Base-by-base conservation (phyloP, 2,797 vertebrate species). In the Platalea minor region DNA sequence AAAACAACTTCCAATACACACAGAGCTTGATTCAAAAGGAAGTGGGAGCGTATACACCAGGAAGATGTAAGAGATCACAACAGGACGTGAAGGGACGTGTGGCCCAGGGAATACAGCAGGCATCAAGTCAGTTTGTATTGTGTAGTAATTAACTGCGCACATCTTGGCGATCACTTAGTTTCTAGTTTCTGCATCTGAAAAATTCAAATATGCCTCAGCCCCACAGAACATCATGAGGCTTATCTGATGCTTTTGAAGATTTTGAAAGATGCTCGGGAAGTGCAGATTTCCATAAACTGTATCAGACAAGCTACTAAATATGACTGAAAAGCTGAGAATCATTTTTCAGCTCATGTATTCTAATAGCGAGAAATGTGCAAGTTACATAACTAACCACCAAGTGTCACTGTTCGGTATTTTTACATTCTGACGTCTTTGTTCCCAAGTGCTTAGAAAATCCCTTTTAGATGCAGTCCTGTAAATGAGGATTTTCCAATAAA, bases 311-410 rank as follows among this genome's bases (percentile, higher is more conserved):
- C 81, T 45, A 61, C 57, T 59, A 79, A 88, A 84, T 35, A 11
- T 10, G 48, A 85, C 39, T 74, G 50, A 59, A 92, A 93, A 91
- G 31, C 18, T 1, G 48, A 85, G 23, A 43, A 72, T 89, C 3
- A 9, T 56, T 86, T 91, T 89, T 80, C 11, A 48, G 37, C 21
- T 43, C n/a, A 8, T 12, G 15, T 70, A 50, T 61, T 87, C 43
- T 37, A 33, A 43, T 13, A 33, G 60, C 3, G 7, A 91, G 50
- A 94, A 88, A 93, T 23, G 39, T 96, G 94, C 68, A 94, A 83
- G 85, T 96, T 96, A 97, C 81, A 18, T 85, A 93, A 97, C 50
- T 87, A 91, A 59, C 93, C 87, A 93, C 85, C 92, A 43, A 95
- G 94, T 92, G 93, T 97, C 96, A 94, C 93, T 91, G 85, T 97